Evolutionary conservation across 2,797 vertebrate species (phyloP).

Genomic region (Catostomus latipinnis): DNA sequence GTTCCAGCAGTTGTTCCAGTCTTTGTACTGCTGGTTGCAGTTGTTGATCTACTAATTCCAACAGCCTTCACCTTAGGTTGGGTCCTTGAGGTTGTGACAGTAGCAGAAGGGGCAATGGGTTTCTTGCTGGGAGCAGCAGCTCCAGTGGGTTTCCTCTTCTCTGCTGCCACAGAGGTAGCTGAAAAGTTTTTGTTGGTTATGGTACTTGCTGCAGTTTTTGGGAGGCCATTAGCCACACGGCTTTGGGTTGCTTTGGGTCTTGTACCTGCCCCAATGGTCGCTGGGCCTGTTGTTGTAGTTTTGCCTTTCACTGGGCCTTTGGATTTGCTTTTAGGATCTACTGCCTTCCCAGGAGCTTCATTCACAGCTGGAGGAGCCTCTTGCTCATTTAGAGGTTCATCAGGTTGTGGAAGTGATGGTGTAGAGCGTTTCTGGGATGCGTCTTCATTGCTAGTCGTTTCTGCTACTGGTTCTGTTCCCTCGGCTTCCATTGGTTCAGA

Average conservation of each 20-base stretch:
- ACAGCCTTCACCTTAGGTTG: constrained; percentile 63
- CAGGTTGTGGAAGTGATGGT: constrained; percentile 42
- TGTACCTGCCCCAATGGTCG: constrained; percentile 46
- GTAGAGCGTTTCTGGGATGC: constrained; percentile 46
- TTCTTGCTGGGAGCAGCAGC: constrained; percentile 61
- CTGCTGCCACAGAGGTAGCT: constrained; percentile 20
- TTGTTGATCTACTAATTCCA: constrained; percentile 59
- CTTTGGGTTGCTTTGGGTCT: constrained; percentile 59
- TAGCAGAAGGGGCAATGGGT: constrained; percentile 44
- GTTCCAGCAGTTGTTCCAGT: constrained; percentile 1
- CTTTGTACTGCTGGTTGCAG: constrained; percentile 63
- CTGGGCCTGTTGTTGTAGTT: constrained; percentile 27
- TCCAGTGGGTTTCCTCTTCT: constrained; percentile 53
- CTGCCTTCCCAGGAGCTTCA: constrained; percentile 61
- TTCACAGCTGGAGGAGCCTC: constrained; percentile 34
- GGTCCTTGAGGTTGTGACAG: constrained; percentile 51
- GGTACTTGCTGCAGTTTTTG: constrained; percentile 56
- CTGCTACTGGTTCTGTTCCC: constrained; percentile 60
- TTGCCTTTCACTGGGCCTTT: constrained; percentile 58
- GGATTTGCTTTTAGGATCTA: constrained; percentile 65
- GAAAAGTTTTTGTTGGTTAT: constrained; percentile 60
- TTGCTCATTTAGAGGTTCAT: constrained; percentile 53
- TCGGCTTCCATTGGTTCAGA: constrained; percentile 71
- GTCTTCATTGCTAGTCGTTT: constrained; percentile 42
- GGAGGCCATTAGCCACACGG: constrained; percentile 60